A percentile compares a stretch with the other conserved stretches of the same genome.
phyloP scores from a whole-genome alignment of 2,113 vertebrate species.

The Candoia aspera region DNA sequence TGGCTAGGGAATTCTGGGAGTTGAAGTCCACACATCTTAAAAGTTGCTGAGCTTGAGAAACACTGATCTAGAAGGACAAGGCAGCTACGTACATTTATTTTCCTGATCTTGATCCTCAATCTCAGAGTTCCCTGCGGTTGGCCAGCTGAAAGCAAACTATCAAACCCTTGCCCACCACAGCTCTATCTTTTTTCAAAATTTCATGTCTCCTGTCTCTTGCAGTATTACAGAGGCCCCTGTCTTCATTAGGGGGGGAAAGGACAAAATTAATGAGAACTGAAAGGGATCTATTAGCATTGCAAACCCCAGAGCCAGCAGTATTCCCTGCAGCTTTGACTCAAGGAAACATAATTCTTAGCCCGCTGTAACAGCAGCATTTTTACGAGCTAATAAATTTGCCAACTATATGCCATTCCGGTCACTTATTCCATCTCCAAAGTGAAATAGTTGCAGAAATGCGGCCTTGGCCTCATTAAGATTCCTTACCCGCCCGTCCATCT shows the following conservation, averaged over 20 bases:
- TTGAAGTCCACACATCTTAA: too few relatives aligned
- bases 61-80: background rate
- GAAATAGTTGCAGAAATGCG: background rate
- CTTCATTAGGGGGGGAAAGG: background rate
- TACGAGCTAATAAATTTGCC: background rate
- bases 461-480: background rate
- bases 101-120: background rate
- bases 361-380: background rate
- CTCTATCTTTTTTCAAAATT: background rate
- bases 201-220: background rate
- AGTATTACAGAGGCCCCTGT: background rate
- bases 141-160: slow-evolving; percentile 10
- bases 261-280: background rate
- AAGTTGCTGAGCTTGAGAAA: background rate
- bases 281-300: background rate
- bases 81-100: background rate
- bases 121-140: background rate
- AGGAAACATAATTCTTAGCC: background rate
- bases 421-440: background rate
- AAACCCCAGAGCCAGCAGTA: accelerated
- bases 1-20: too few relatives aligned
- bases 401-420: accelerated
- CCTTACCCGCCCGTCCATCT: background rate
- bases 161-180: background rate
- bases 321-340: accelerated